Percentiles rank a stretch among this genome's conserved stretches.
phyloP scores from a whole-genome alignment of 2,888 invertebrate genomes.

The Polylopha cassiicola region DNA sequence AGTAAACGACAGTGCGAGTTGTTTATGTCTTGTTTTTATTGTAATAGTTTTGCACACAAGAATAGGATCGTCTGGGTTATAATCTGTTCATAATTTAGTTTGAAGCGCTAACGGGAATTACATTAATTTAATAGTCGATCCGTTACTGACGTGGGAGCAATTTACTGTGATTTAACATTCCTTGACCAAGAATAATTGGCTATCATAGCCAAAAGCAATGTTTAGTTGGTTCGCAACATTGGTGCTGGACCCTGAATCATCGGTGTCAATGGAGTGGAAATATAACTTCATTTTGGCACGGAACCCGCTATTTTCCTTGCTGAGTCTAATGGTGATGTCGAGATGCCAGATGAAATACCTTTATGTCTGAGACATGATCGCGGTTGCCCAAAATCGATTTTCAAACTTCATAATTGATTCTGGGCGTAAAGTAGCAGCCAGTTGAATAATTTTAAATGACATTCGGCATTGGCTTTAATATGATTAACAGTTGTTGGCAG shows the following conservation, averaged over 20 bases:
- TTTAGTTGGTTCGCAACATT: conserved; percentile 32
- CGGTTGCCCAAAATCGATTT: conserved; percentile 4
- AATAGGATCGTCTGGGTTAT: conserved; percentile 3
- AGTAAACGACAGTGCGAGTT: too few relatives aligned
- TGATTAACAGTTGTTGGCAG: conserved; percentile 13
- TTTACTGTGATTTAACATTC: conserved; percentile 49
- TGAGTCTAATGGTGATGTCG: conserved; percentile 39
- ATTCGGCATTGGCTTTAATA: conserved; percentile 3
- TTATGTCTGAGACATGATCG: conserved; percentile 6
- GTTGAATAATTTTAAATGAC: background rate
- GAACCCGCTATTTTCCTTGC: conserved; percentile 44
- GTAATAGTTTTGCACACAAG: too few relatives aligned
- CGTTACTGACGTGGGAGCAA: conserved; percentile 50
- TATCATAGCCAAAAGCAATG: conserved; percentile 53
- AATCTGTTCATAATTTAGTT: conserved; percentile 5
- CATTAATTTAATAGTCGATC: conserved; percentile 50
- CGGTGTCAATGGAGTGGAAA: conserved; percentile 59
- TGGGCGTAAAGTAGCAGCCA: background rate
- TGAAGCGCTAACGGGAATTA: conserved; percentile 8
- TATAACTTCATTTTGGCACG: conserved; percentile 64
- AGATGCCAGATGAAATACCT: conserved; percentile 9
- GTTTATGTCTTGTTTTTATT: too few relatives aligned
- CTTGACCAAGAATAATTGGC: conserved; percentile 58
- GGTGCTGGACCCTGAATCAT: conserved; percentile 50
- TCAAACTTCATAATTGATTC: conserved; percentile 3